Percentiles rank a stretch among this genome's conserved stretches.
These are phyloP conservation scores for Caenorhabditis afra DNA, from an alignment of 2,888 invertebrate species.

Conservation along the genomic window DNA sequence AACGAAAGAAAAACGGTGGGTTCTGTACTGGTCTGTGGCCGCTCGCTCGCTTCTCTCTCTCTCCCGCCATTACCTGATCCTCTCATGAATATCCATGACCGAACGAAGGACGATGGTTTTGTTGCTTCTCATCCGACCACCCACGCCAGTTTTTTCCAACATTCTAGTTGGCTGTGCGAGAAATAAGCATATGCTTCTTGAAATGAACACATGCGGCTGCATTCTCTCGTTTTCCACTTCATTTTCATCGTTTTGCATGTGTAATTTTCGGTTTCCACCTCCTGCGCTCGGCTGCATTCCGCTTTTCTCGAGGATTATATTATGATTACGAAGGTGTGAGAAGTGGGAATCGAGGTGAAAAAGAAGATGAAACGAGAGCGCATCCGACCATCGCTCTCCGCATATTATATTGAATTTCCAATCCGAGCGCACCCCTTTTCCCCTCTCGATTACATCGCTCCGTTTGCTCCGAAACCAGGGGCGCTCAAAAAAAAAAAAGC, in stretches of 20 bases:
- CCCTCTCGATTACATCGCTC: constrained; percentile 11
- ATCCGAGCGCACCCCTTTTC: constrained; percentile 9
- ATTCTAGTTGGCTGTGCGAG: background rate
- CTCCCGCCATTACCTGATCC: constrained; percentile 34
- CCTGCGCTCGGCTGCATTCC: constrained; percentile 14
- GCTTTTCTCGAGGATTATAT: constrained; percentile 27
- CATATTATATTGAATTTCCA: background rate
- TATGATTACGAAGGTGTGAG: constrained; percentile 46
- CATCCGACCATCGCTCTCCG: background rate
- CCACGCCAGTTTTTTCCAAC: background rate
- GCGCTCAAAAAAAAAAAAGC: background rate
- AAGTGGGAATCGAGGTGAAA: constrained; percentile 7
- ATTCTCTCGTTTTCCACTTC: constrained; percentile 5
- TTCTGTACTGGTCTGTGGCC: constrained; percentile 49
- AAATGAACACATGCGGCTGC: background rate
- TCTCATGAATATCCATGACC: constrained; percentile 49
- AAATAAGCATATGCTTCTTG: too few relatives aligned
- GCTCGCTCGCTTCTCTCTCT: background rate
- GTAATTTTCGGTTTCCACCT: constrained; percentile 29
- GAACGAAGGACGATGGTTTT: background rate
- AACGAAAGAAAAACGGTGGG: constrained; percentile 33
- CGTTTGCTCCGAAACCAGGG: constrained; percentile 2
- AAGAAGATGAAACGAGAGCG: background rate
- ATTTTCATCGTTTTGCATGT: constrained; percentile 37
- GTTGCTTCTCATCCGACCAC: constrained; percentile 1